Evolutionary conservation across 2,888 invertebrate genomes (phyloP), one percentile per base, ranked within the genome.

Genomic region (Hololepta plana): DNA sequence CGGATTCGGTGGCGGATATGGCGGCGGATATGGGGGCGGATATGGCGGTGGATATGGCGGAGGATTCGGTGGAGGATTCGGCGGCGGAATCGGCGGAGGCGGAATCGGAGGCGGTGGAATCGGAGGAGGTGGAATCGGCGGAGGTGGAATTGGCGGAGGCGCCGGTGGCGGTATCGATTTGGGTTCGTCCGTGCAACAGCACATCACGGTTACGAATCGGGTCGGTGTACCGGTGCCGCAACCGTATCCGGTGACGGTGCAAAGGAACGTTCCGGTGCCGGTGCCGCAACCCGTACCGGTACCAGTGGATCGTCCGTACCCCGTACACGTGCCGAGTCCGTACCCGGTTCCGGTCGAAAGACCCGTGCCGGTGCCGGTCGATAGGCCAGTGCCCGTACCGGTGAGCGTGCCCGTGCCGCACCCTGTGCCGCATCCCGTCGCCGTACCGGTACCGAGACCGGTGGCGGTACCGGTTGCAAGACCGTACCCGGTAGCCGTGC

Each of bases 191-290:
- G 33, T 35, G 3, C 35, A 35, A 21, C 43, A 43, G 30, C 60
- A 70, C 35, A 59, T 71, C 47, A 72, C 72, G 23, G 56, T 72
- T 24, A 60, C 68, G 34, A 72, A 71, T 49, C 66, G 66, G 37
- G 28, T 35, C 17, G 35, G 35, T 26, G 60, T 68, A 23, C 63
- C 59, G 16, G 57, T 64, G 35, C 67, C 56, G 16, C 56, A 59
- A 30, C 62, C 62, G 36, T 34, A 76, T 51, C 76, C 77, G 24
- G 76, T 76, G 4, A 60, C 59, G 13, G 41, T 44, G 13, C 45
- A 74, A 51, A 77, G 72, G 59, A 70, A 64, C 47, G 68, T 51
- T 4, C 43, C 46, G 22, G 44, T 45, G 22, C 47, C 51, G 10
- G 49, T 53, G 2, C 66, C 68, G 2, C 62, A 64, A n/a, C n/a